Evolutionary conservation across 2,888 invertebrate species (phyloP).

Genomic region (Dasysyrphus tricinctus): DNA sequence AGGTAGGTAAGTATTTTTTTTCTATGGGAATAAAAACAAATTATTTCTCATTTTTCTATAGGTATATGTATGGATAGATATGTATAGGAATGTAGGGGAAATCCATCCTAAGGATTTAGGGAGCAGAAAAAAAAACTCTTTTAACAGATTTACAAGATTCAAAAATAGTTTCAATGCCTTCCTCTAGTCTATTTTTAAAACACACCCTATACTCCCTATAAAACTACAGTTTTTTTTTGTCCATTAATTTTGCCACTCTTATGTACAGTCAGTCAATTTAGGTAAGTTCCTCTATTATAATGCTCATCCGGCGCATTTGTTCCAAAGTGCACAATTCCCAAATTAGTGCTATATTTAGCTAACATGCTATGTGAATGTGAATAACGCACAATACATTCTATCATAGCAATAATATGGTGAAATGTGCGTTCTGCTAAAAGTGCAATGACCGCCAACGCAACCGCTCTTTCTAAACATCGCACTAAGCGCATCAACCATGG

Average conservation of each 20-base stretch:
- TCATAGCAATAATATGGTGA: constrained; percentile 47
- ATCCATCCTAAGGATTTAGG: background rate
- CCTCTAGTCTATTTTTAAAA: constrained; percentile 64
- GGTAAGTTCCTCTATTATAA: constrained; percentile 5
- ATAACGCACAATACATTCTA: constrained; percentile 35
- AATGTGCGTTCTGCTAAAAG: constrained; percentile 63
- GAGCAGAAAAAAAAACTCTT: constrained; percentile 4
- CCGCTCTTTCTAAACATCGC: constrained; percentile 52
- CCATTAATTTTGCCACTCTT: constrained; percentile 58
- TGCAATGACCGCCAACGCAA: constrained; percentile 74
- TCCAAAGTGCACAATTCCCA: constrained; percentile 62
- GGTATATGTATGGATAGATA: no score
- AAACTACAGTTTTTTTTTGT: constrained; percentile 33
- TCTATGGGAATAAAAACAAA: no score
- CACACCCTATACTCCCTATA: constrained; percentile 40
- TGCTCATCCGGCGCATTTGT: constrained; percentile 21
- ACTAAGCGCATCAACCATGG: constrained; percentile 39
- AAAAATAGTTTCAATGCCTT: constrained; percentile 55
- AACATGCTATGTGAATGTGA: constrained; percentile 45
- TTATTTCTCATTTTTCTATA: no score
- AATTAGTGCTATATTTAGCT: constrained; percentile 71
- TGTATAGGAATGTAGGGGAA: background rate
- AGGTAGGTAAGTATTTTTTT: no score
- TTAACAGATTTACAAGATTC: constrained; percentile 9
- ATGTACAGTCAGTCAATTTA: background rate